phyloP scores from a whole-genome alignment of 2,113 vertebrate genomes.

The Sitta europaea region DNA sequence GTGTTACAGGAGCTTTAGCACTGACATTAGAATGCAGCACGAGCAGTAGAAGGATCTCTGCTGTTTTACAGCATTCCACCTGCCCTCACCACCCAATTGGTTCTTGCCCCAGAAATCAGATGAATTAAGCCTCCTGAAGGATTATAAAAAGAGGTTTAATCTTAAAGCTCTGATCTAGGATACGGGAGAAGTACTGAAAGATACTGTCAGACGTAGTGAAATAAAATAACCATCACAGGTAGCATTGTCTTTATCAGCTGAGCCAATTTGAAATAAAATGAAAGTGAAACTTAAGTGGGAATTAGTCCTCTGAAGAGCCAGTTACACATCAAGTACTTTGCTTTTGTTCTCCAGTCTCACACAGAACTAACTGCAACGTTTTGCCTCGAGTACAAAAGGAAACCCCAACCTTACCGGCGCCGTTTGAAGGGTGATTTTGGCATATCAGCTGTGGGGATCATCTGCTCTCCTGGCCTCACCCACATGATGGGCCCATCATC shows the following conservation, averaged over 20 bases:
- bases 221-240: background rate
- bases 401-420: constrained; percentile 80
- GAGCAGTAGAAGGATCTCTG: background rate
- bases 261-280: background rate
- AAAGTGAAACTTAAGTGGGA: background rate
- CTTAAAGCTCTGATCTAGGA: background rate
- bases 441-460: constrained; percentile 98
- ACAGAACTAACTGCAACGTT: background rate
- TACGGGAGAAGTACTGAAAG: background rate
- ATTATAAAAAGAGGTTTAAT: background rate
- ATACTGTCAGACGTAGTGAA: background rate
- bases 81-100: background rate
- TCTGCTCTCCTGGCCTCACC: constrained; percentile 96
- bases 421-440: constrained; percentile 98
- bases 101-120: background rate
- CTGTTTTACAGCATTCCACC: background rate
- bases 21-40: background rate
- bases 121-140: background rate
- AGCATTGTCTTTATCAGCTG: background rate
- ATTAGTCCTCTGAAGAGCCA: background rate
- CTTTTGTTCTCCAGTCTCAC: background rate
- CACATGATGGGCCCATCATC: constrained; percentile 98
- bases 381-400: background rate
- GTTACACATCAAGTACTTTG: background rate
- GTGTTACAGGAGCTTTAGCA: background rate